phyloP scores from a whole-genome alignment of 2,797 vertebrate genomes.

The Neosalanx taihuensis region DNA sequence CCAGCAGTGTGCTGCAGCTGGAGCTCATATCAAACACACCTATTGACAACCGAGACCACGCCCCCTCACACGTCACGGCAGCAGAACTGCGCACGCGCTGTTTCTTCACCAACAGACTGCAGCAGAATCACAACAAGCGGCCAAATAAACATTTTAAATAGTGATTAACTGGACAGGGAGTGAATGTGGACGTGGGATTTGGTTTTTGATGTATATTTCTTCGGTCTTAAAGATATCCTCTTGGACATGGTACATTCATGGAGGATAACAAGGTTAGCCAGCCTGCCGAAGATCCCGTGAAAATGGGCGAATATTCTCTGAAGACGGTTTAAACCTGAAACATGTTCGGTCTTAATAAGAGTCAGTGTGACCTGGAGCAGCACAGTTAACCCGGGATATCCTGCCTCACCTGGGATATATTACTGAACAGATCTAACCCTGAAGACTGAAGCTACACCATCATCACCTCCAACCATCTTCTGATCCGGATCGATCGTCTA shows the following conservation, averaged over 20 bases:
- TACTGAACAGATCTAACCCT: background rate
- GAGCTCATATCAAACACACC: too few relatives aligned
- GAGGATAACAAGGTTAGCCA: slow-evolving; percentile 19
- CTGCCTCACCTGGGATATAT: too few relatives aligned
- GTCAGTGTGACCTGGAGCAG: background rate
- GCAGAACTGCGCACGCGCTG: slow-evolving; percentile 48
- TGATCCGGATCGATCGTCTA: slow-evolving; percentile 11
- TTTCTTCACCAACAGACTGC: slow-evolving; percentile 14
- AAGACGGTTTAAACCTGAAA: slow-evolving; percentile 1
- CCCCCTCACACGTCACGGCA: slow-evolving; percentile 33
- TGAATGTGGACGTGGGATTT: background rate
- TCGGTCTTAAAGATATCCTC: background rate
- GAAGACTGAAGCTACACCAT: background rate
- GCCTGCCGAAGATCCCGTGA: slow-evolving; percentile 24
- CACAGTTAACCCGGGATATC: background rate
- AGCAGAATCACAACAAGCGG: slow-evolving; percentile 51
- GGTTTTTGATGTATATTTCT: background rate
- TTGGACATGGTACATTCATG: background rate
- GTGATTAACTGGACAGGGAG: background rate
- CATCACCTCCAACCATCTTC: background rate
- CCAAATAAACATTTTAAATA: slow-evolving; percentile 1
- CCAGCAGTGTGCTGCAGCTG: too few relatives aligned
- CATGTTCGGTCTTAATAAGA: background rate
- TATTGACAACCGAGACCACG: slow-evolving; percentile 6
- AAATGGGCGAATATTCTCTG: slow-evolving; percentile 29